These are phyloP conservation scores for Sorex maritimensis DNA, from an alignment of 2,797 vertebrate species.

Conservation along the genomic window DNA sequence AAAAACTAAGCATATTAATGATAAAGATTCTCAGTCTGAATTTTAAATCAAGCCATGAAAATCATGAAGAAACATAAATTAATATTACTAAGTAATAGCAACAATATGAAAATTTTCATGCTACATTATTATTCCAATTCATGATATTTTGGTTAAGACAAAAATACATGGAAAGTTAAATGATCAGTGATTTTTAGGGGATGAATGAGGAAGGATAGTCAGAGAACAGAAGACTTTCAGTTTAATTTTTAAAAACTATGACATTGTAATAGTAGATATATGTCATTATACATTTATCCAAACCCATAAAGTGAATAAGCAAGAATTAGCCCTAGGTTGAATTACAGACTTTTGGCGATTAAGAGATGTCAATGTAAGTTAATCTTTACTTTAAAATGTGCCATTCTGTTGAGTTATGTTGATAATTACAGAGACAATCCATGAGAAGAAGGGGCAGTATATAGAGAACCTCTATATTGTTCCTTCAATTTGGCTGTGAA, in stretches of 20 bases:
- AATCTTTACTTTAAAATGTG: not conserved
- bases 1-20: not conserved
- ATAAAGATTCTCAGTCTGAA: not conserved
- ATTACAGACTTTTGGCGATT: not conserved
- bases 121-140: not conserved
- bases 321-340: not conserved
- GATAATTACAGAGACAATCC: not conserved
- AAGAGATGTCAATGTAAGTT: not conserved
- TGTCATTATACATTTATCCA: not conserved
- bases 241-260: not conserved
- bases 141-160: not conserved
- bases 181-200: not conserved
- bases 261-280: not conserved
- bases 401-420: not conserved
- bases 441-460: not conserved
- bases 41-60: slow-evolving; percentile 18
- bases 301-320: not conserved
- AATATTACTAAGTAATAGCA: not conserved
- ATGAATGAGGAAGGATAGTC: not conserved
- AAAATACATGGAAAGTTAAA: not conserved
- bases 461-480: not conserved
- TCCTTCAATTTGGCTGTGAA: not conserved
- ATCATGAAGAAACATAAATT: not conserved
- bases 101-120: not conserved
- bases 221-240: not conserved